Conservation (phyloP, 2,888 invertebrate species). For the Diogma glabrata region DNA sequence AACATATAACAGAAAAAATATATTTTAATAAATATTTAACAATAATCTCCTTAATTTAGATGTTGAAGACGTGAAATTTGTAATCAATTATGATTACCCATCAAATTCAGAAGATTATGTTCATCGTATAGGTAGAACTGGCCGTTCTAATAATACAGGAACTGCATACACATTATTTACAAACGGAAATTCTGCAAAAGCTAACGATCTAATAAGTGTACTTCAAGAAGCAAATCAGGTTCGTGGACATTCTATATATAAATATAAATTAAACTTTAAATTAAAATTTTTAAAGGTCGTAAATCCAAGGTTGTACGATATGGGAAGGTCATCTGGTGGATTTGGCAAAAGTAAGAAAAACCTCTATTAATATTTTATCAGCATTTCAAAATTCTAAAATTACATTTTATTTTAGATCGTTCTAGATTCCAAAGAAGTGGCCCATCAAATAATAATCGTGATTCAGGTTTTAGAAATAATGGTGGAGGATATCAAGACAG, state of each 20-base stretch:
- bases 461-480: conserved; percentile 22
- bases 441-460: conserved; percentile 15
- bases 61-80: conserved; percentile 98
- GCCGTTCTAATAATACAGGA: conserved; percentile 82
- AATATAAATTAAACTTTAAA: no score
- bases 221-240: conserved; percentile 88
- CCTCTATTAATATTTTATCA: not conserved
- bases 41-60: conserved; percentile 46
- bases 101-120: conserved; percentile 96
- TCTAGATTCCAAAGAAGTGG: conserved; percentile 8
- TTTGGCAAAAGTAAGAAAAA: conserved; percentile 26
- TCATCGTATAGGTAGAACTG: conserved; percentile 86
- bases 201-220: conserved; percentile 81
- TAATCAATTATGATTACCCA: conserved; percentile 97
- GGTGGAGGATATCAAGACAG: conserved; percentile 26
- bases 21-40: conserved; percentile 13
- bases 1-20: conserved; percentile 13
- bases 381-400: not conserved
- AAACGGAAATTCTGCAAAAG: conserved; percentile 79
- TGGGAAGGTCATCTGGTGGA: conserved; percentile 40
- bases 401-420: conserved; percentile 5
- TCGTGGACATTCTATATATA: conserved; percentile 11
- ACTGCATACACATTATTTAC: conserved; percentile 97
- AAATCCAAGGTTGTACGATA: conserved; percentile 74
- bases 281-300: conserved; percentile 42